These are phyloP conservation scores for Blera fallax DNA, from an alignment of 2,888 invertebrate genomes.

Conservation along the genomic window DNA sequence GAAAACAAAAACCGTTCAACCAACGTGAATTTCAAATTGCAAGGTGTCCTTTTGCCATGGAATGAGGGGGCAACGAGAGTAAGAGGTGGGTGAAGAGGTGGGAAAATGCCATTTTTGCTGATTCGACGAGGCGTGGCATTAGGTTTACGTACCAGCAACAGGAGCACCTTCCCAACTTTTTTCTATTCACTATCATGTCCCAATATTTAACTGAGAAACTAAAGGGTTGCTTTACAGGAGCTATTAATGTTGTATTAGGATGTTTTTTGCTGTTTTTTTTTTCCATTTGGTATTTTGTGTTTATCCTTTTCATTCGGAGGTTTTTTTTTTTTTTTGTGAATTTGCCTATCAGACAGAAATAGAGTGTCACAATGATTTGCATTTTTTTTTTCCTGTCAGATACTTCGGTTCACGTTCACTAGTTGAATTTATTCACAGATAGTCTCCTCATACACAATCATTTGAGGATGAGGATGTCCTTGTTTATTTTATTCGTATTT, in stretches of 20 bases:
- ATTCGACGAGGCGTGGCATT: conserved; percentile 44
- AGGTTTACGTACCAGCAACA: conserved; percentile 35
- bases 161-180: conserved; percentile 16
- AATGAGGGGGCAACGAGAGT: conserved; percentile 4
- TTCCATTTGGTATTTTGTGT: too few relatives aligned
- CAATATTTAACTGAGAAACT: conserved; percentile 20
- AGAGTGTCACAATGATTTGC: conserved; percentile 58
- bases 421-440: conserved; percentile 58
- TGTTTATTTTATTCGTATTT: conserved; percentile 12
- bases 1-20: conserved; percentile 44
- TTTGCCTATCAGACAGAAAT: conserved; percentile 59
- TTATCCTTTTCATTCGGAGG: not conserved
- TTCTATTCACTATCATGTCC: conserved; percentile 12
- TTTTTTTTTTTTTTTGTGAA: conserved; percentile 7
- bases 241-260: conserved; percentile 20
- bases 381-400: not conserved
- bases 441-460: conserved; percentile 27
- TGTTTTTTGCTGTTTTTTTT: conserved; percentile 1
- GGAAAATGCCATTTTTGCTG: conserved; percentile 51
- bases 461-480: conserved; percentile 38
- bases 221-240: conserved; percentile 36
- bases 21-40: conserved; percentile 59
- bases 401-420: conserved; percentile 24
- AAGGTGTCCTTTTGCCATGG: conserved; percentile 31
- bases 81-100: not conserved